phyloP scores from a whole-genome alignment of 2,113 vertebrate species.

The Colossoma macropomum region DNA sequence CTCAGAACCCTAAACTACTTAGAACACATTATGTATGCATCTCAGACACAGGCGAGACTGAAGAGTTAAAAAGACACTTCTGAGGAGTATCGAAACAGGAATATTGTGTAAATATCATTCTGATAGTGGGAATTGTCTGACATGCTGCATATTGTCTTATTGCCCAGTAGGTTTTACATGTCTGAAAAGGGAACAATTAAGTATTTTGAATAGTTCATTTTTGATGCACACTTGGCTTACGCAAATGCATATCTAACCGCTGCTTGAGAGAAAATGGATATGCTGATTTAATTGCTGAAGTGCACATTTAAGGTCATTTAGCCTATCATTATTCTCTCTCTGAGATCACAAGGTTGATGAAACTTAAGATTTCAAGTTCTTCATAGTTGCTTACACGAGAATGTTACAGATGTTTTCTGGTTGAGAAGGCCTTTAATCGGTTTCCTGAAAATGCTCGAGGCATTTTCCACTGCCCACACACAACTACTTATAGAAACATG shows the following conservation, averaged over 20 bases:
- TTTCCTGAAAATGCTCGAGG: slow-evolving; percentile 10
- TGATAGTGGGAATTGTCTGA: not conserved
- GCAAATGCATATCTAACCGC: not conserved
- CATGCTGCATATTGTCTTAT: not conserved
- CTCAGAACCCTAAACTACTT: slow-evolving; percentile 10
- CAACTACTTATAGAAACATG: not conserved
- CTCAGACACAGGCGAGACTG: not conserved
- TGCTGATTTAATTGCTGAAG: not conserved
- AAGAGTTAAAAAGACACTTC: not conserved
- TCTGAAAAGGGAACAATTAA: slow-evolving; percentile 43
- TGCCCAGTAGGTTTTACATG: not conserved
- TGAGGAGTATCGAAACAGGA: not conserved
- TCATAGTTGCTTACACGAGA: slow-evolving; percentile 30
- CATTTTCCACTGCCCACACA: slow-evolving; percentile 1
- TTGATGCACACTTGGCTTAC: slow-evolving; percentile 3
- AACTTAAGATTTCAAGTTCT: slow-evolving; percentile 22
- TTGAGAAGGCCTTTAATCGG: slow-evolving; percentile 2
- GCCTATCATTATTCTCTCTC: not conserved
- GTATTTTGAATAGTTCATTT: not conserved
- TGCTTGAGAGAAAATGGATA: slow-evolving; percentile 1
- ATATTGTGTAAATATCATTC: slow-evolving; percentile 33
- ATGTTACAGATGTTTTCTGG: slow-evolving; percentile 29
- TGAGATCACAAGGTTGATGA: slow-evolving; percentile 11
- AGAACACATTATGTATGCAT: not conserved
- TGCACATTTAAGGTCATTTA: not conserved